Conservation (phyloP, 1,140 invertebrate species). For the Alviniconcha marisindica region DNA sequence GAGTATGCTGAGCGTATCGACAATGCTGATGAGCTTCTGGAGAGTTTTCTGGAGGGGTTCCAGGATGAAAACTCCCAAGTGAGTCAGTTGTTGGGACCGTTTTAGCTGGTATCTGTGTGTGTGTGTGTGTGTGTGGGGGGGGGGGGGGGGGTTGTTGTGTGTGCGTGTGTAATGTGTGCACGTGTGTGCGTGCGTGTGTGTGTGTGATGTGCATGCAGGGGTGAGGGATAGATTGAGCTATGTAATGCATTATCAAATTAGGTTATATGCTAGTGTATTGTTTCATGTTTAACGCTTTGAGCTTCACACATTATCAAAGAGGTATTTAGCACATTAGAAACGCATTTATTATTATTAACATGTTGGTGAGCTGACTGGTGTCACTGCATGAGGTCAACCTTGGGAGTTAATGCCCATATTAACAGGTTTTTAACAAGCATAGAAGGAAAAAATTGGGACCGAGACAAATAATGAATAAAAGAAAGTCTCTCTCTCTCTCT, state of each 20-base stretch:
- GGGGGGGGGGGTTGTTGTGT: background rate
- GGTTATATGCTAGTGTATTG: too few species aligned
- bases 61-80: slow-evolving; percentile 98
- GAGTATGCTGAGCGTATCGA: slow-evolving; percentile 99
- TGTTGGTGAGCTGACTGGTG: too few species aligned
- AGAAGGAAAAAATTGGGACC: too few species aligned
- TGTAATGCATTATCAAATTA: too few species aligned
- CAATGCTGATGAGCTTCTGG: slow-evolving; percentile 98
- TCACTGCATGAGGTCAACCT: background rate
- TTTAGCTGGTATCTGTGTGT: background rate
- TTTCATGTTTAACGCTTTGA: too few species aligned
- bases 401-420: background rate
- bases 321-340: too few species aligned
- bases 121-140: background rate
- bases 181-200: background rate
- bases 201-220: too few species aligned
- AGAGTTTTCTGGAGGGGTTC: slow-evolving; percentile 99
- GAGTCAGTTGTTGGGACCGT: too few species aligned
- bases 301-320: too few species aligned
- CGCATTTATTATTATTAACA: background rate
- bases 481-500: too few species aligned
- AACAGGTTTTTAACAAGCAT: background rate
- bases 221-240: too few species aligned
- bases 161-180: background rate
- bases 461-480: too few species aligned